Evolutionary conservation across 2,888 invertebrate species (phyloP), one percentile per base, ranked within the genome.

Genomic region (Eugnorisma glareosa): DNA sequence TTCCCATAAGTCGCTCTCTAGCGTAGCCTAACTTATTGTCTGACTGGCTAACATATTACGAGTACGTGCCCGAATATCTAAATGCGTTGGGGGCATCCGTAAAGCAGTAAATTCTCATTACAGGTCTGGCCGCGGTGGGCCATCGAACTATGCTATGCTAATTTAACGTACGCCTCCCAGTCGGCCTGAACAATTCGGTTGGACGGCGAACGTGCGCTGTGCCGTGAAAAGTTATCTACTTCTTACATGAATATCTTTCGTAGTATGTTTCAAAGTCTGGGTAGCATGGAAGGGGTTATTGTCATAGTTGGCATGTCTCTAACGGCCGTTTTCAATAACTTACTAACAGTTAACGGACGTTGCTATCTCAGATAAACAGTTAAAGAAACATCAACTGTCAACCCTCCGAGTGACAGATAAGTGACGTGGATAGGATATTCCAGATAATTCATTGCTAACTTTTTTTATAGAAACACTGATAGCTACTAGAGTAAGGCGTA

Each of bases 71-170:
- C 79, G 86, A 90, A 91, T 88, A 88, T 89, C 86, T 86, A 79
- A 89, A 90, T 87, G 88, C 86, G 87, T 89, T 84, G 86, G 79
- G 83, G 79, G 86, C 83, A 86, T 83, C 86, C 86, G 89, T 87
- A 90, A 89, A 90, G 90, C 91, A 88, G 93, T 94, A 94, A 93
- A 94, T 94, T 93, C 91, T 93, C 92, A 93, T 95, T 94, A 94
- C 88, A 71, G 79, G 82, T 85, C 86, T 83, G 83, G 83, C 87
- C 89, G 90, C 86, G 91, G 88, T 88, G 91, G 87, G 88, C 89
- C 87, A 91, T 93, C 92, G 93, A 93, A 94, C 61, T 61, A 61
- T 94, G 93, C 93, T 95, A 94, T 94, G 93, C 93, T 94, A 94
- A 94, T 95, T 93, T 92, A 91, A 92, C 92, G 89, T 89, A 93